A percentile compares a stretch with the other conserved stretches of the same genome.
These are phyloP conservation scores for Maconellicoccus hirsutus DNA, from an alignment of 1,140 invertebrate species.

Conservation along the genomic window DNA sequence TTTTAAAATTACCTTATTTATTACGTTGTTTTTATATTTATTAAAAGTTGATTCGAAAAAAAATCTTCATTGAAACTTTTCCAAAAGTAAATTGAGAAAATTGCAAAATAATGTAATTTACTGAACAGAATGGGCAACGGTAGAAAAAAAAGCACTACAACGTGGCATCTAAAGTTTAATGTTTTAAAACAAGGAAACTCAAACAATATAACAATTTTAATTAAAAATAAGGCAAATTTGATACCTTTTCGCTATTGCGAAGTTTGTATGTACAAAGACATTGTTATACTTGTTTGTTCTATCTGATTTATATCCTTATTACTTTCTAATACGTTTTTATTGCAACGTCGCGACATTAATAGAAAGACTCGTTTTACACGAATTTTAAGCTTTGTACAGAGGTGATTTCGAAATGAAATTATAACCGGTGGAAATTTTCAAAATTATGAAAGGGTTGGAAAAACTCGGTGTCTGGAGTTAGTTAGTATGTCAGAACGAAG, in stretches of 20 bases:
- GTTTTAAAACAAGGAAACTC: constrained; percentile 1
- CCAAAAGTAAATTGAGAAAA: background rate
- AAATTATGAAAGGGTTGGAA: background rate
- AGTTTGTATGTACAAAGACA: background rate
- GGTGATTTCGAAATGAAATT: no score
- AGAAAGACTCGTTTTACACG: background rate
- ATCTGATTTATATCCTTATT: background rate
- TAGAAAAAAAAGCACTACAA: background rate
- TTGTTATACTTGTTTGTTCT: background rate
- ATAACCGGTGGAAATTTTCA: background rate
- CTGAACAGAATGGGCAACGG: background rate
- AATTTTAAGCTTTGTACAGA: background rate
- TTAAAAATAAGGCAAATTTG: background rate
- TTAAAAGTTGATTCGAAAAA: background rate
- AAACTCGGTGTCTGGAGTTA: background rate
- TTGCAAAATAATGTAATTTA: background rate
- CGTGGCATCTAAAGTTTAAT: background rate
- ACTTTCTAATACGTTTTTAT: background rate
- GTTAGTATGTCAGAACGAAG: constrained; percentile 11
- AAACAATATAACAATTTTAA: background rate
- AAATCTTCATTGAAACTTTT: background rate
- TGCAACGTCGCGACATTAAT: no score
- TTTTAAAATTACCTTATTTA: background rate
- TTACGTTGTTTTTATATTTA: background rate
- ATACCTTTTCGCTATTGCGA: background rate